Conservation (phyloP, 1,140 invertebrate species). For the Mactra quadrangularis region DNA sequence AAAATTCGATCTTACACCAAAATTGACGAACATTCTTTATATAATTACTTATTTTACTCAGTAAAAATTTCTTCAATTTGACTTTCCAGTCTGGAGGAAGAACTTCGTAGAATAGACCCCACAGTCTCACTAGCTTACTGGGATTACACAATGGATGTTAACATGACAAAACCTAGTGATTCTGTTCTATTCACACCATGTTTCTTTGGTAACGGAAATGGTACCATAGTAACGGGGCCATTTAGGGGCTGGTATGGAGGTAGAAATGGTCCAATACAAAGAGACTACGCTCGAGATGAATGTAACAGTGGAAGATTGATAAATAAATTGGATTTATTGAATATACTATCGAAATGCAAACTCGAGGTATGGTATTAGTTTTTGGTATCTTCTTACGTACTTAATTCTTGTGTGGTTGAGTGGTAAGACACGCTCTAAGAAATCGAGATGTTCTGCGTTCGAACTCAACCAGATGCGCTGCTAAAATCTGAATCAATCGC, state of each 20-base stretch:
- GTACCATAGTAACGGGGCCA: constrained; percentile 82
- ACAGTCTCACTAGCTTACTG: constrained; percentile 82
- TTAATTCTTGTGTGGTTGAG: no score
- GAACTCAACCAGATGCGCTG: no score
- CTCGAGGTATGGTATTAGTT: constrained; percentile 28
- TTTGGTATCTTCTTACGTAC: no score
- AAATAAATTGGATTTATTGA: constrained; percentile 31
- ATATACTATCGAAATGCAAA: constrained; percentile 22
- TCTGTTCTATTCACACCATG: constrained; percentile 80
- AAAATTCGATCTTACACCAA: no score
- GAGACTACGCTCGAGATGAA: constrained; percentile 42
- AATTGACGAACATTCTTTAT: no score
- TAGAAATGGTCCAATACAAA: constrained; percentile 29
- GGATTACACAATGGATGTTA: constrained; percentile 81
- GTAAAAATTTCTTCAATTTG: no score
- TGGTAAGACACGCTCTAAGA: no score
- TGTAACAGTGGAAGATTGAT: constrained; percentile 34
- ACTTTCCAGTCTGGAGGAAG: constrained; percentile 73
- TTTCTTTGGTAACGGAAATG: constrained; percentile 83
- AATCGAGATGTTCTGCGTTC: no score
- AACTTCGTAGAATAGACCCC: constrained; percentile 68
- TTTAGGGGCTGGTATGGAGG: constrained; percentile 71
- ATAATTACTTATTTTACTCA: no score
- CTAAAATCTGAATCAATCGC: no score
- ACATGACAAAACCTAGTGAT: constrained; percentile 77